Evolutionary conservation across 23 tunicate species (phyloP).

Genomic region (Aplidium turbinatum): DNA sequence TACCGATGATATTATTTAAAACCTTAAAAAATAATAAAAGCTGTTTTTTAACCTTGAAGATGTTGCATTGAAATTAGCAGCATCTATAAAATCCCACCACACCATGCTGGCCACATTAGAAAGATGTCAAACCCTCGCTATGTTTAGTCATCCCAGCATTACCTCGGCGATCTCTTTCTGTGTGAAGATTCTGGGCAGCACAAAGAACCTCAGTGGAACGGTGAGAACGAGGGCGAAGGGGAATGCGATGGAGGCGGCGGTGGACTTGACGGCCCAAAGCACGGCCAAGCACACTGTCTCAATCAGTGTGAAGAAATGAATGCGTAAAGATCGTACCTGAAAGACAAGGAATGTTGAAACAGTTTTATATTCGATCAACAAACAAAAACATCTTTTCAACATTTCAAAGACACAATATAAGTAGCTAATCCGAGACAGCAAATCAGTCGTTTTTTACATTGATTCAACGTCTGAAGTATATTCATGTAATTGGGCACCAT

Average conservation of each 20-base stretch:
- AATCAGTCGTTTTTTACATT: no score
- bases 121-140: not conserved
- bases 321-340: conserved; percentile 73
- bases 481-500: no score
- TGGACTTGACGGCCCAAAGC: conserved; percentile 94
- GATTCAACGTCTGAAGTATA: no score
- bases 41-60: no score
- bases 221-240: conserved; percentile 94
- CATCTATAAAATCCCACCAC: not conserved
- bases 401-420: no score
- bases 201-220: conserved; percentile 72
- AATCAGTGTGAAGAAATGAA: conserved; percentile 92
- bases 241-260: conserved; percentile 87
- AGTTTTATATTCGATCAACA: not conserved
- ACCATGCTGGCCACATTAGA: not conserved
- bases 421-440: no score
- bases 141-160: conserved; percentile 17
- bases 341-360: not conserved
- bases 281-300: conserved; percentile 71
- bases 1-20: no score
- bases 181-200: conserved; percentile 85
- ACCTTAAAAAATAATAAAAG: no score
- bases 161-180: conserved; percentile 85
- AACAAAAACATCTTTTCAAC: no score
- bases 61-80: not conserved